Base-by-base conservation (phyloP, 2,797 vertebrate genomes). In the Phalloptychus januarius region DNA sequence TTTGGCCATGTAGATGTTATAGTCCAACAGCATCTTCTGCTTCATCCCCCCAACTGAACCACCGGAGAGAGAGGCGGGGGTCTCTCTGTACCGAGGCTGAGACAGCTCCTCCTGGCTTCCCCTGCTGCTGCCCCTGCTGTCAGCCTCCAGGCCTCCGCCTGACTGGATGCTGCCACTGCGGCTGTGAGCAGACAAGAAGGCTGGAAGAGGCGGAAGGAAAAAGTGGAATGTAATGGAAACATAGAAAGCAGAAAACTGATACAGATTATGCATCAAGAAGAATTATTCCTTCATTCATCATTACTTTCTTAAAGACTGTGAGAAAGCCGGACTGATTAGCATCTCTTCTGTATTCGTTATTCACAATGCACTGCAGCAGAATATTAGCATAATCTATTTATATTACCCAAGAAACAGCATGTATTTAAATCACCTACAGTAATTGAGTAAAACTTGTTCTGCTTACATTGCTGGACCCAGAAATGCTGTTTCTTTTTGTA, bases 1-100 rank as follows among this genome's bases (percentile, higher is more conserved):
- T 82, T 97, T 97, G 65, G 97, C 97, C 98, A 99, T 99, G 84
- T 98, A 99, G 88, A 98, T 82, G 0, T 82, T 96, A 86, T 99
- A 99, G 90, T 99, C 98, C 89, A 98, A 91, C 80, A 97, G 94
- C 94, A 96, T 94, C 88, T 97, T 99, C 90, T 97, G 97, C 83
- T 95, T 95, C 65, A 95, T 44, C 0, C 89, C 94, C 77, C 92
- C 93, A 46, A 91, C 67, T 90, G 92, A 77, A 40, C 88, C 83
- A 58, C 71, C 84, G 78, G 85, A 74, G 54, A 75, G 80, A 58
- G 85, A 80, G 16, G 90, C 63, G 28, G 87, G 50, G 50, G 84
- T 56, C 44, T 99, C 98, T 87, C 95, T 97, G 89, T 95, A 96
- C 82, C 97, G 96, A 0, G 94, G 87, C 88, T 95, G 97, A 44